phyloP scores from a whole-genome alignment of 2,797 vertebrate species.

The Streptopelia turtur region DNA sequence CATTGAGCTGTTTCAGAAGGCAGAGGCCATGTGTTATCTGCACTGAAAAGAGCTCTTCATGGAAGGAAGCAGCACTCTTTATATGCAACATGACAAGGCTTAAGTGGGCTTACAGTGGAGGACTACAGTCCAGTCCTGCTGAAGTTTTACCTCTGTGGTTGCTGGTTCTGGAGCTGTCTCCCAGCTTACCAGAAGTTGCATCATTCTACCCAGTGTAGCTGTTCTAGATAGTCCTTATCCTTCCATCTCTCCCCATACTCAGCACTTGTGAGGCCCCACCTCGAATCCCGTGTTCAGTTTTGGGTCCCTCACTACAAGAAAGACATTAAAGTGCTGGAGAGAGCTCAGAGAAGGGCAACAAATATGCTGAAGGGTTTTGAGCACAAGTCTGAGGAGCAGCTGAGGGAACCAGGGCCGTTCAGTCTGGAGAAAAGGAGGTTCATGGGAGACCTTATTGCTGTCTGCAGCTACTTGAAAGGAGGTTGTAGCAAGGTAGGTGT shows the following conservation, averaged over 20 bases:
- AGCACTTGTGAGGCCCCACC: too few species aligned
- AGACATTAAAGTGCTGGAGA: too few species aligned
- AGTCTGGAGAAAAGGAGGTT: too few species aligned
- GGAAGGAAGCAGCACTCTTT: background rate
- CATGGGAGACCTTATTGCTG: too few species aligned
- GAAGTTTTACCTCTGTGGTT: background rate
- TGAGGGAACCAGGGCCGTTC: too few species aligned
- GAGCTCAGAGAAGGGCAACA: too few species aligned
- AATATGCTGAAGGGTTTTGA: too few species aligned
- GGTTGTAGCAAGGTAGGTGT: too few species aligned
- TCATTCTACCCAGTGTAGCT: background rate
- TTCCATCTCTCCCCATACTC: background rate
- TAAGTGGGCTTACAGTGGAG: background rate
- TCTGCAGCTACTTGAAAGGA: too few species aligned
- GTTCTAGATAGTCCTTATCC: background rate
- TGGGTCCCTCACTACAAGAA: too few species aligned
- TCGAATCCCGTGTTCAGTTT: too few species aligned
- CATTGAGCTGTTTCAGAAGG: background rate
- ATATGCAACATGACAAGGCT: rapidly evolving
- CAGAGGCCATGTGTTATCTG: rapidly evolving
- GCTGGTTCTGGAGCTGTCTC: background rate
- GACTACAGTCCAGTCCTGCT: background rate
- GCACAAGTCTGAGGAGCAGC: too few species aligned
- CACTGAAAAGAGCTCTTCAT: rapidly evolving
- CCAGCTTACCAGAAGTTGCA: background rate